phyloP scores from a whole-genome alignment of 2,113 vertebrate genomes.

The Laticauda colubrina region DNA sequence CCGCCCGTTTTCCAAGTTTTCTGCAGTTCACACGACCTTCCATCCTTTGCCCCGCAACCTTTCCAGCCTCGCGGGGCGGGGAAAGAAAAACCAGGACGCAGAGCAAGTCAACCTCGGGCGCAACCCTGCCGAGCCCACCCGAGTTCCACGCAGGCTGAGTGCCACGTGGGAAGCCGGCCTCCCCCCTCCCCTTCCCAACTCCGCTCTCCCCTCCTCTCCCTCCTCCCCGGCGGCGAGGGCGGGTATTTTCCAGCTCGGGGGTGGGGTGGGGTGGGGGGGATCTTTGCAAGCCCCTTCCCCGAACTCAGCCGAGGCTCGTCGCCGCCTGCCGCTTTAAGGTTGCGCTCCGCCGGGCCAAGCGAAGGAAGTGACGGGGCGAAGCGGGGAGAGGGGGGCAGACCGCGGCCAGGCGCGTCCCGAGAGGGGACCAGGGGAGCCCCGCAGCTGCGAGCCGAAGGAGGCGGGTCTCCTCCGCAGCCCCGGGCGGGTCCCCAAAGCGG shows the following conservation, averaged over 20 bases:
- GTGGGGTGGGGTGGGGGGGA: too few species aligned
- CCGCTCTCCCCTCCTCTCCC: background rate
- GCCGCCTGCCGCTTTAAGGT: slow-evolving; percentile 66
- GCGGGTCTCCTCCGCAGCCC: background rate
- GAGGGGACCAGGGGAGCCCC: background rate
- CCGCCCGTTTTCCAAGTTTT: background rate
- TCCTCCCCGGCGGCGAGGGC: background rate
- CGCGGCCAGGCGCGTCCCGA: background rate
- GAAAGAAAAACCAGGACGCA: fast-evolving
- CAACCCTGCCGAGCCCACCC: too few species aligned
- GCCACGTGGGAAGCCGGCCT: background rate
- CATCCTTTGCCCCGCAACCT: background rate
- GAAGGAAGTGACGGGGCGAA: slow-evolving; percentile 83
- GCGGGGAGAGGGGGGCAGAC: background rate
- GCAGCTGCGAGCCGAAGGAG: background rate
- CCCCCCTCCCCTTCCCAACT: background rate
- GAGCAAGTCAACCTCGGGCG: background rate
- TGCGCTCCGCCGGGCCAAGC: slow-evolving; percentile 63
- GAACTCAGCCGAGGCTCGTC: slow-evolving; percentile 76
- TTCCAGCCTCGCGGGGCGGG: background rate
- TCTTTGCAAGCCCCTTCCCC: slow-evolving; percentile 25
- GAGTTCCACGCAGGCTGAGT: background rate
- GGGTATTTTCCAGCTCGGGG: background rate
- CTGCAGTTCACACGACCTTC: background rate
- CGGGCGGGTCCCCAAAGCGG: background rate